phyloP scores from a whole-genome alignment of 2,888 invertebrate genomes.

The Chrysolina americana region DNA sequence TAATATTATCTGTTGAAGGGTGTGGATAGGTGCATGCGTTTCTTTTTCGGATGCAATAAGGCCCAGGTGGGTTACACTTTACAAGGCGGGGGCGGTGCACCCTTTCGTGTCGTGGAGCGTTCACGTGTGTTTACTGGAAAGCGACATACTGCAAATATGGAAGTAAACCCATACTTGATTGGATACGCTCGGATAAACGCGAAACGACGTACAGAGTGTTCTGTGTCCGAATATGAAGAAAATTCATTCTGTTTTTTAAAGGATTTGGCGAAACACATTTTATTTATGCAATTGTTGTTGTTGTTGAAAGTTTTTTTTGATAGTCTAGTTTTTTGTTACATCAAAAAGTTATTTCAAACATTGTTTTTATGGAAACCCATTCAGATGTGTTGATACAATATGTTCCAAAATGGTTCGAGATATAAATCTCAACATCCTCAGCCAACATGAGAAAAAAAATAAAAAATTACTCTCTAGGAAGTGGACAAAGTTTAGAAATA shows the following conservation, averaged over 20 bases:
- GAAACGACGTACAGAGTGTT: neutral
- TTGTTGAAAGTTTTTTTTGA: too few relatives aligned
- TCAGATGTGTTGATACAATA: too few relatives aligned
- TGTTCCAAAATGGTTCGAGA: too few relatives aligned
- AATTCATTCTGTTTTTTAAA: neutral
- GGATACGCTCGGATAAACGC: neutral
- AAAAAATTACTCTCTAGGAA: too few relatives aligned
- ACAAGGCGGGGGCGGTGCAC: neutral
- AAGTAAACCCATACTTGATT: neutral
- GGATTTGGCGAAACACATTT: too few relatives aligned
- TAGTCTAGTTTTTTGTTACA: too few relatives aligned
- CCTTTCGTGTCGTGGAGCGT: neutral
- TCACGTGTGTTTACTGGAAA: neutral
- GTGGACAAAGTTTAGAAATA: too few relatives aligned
- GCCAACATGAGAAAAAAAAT: too few relatives aligned
- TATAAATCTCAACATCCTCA: too few relatives aligned
- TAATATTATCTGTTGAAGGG: neutral
- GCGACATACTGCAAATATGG: neutral
- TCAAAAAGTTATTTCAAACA: too few relatives aligned
- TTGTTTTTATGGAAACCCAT: neutral
- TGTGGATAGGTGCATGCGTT: neutral
- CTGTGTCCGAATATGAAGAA: neutral
- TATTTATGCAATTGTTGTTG: too few relatives aligned
- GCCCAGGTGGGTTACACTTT: neutral
- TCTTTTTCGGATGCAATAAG: neutral